A percentile compares a stretch with the other conserved stretches of the same genome.
These are phyloP conservation scores for Teleopsis dalmanni DNA, from an alignment of 1,140 invertebrate species.

Conservation along the genomic window DNA sequence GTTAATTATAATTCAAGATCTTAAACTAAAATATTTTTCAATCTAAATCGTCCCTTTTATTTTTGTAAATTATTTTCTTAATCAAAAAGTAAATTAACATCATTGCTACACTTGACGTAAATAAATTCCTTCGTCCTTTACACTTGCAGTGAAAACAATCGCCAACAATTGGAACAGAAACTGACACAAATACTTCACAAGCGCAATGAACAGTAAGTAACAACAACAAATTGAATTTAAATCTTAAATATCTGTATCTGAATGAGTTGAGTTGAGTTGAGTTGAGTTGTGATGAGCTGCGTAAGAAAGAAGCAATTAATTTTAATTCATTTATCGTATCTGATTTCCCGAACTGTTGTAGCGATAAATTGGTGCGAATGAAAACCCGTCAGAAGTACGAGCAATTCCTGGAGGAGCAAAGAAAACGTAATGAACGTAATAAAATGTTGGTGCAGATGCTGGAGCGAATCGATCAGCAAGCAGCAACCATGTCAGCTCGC, in stretches of 20 bases:
- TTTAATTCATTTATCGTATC: background rate
- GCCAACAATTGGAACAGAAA: conserved; percentile 39
- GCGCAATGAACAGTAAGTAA: conserved; percentile 39
- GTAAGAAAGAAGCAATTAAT: background rate
- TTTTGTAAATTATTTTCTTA: no score
- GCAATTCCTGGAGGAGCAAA: conserved; percentile 54
- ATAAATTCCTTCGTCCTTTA: no score
- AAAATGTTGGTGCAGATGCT: conserved; percentile 50
- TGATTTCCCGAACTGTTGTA: conserved; percentile 5
- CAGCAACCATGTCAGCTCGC: conserved; percentile 51
- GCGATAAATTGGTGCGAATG: conserved; percentile 43
- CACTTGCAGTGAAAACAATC: conserved; percentile 39
- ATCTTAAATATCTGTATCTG: background rate
- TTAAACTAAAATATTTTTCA: no score
- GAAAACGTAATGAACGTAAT: conserved; percentile 52
- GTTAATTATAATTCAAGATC: no score
- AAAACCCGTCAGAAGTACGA: conserved; percentile 52
- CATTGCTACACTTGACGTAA: no score
- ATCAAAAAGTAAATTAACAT: no score
- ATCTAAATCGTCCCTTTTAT: no score
- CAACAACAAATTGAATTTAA: background rate
- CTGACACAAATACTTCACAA: conserved; percentile 38
- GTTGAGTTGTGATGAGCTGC: background rate
- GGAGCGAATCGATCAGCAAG: conserved; percentile 51
- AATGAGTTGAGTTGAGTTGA: background rate